Base-by-base conservation (phyloP, 2,888 invertebrate species). In the Pseudococcus longispinus region DNA sequence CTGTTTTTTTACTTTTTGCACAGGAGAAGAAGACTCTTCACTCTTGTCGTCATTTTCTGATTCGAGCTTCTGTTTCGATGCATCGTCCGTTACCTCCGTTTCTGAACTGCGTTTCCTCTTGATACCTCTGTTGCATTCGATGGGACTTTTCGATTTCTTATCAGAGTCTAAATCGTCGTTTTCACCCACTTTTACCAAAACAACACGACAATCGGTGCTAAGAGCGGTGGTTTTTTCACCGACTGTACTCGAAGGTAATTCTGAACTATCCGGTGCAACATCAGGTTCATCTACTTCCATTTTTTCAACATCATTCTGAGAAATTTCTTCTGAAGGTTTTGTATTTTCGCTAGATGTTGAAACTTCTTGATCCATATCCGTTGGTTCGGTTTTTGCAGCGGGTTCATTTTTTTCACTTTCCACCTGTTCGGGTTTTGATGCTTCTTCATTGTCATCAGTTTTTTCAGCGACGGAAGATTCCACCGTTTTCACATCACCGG, bases 201-300 rank as follows among this genome's bases (percentile, higher is more conserved):
- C 77, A 80, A 80, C 77, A 11, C 77, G 77, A 20, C 77, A 80
- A 3, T 29, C 18, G 32, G 6, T 74, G 18, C 32, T 32, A n/a
- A 20, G 18, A 37, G n/a, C 20, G 23, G 0, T 42, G 37, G 5
- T 20, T 42, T 80, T 37, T 42, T 80, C 77, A 20, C 42, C 20
- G 0, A 4, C 9, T 1, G 37, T 20, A 6, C 4, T 42, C 3
- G 37, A 11, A 15, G 26, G 65, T 60, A 18, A 60, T 13, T 32
- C 37, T 2, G 37, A 32, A 18, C n/a, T 15, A 2, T 74, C n/a
- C 8, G 29, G 18, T 32, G 23, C 32, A n/a, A 6, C 1, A 11
- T 80, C 77, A 2, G 20, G 2, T 80, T 80, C 77, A 42, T 80
- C 77, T 6, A 80, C 77, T 42, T 80, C 77, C 77, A 80, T 80